Conservation (phyloP, 2,888 invertebrate genomes). For the Parnassius smintheus region DNA sequence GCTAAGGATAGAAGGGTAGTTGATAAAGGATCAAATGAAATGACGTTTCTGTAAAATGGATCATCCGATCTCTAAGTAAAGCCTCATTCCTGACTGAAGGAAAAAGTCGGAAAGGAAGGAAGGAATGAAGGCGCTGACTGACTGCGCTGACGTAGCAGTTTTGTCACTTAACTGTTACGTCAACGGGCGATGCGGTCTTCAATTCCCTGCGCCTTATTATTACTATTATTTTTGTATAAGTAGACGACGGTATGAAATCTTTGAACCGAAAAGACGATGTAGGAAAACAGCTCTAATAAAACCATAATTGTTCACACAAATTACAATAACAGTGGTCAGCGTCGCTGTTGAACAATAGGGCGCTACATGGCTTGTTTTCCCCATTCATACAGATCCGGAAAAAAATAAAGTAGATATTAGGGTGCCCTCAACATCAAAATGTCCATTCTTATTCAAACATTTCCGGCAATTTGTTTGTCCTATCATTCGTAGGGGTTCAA, state of each 20-base stretch:
- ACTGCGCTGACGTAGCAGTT: no score
- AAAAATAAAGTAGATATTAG: slow-evolving; percentile 78
- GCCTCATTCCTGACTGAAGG: no score
- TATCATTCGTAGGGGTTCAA: slow-evolving; percentile 58
- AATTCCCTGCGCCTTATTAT: no score
- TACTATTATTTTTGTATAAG: no score
- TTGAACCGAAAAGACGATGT: slow-evolving; percentile 42
- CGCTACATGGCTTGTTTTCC: slow-evolving; percentile 65
- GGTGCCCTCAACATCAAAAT: slow-evolving; percentile 61
- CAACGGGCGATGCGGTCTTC: no score
- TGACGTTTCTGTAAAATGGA: no score
- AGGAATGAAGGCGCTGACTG: no score
- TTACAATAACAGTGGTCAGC: slow-evolving; percentile 65
- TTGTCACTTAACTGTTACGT: no score
- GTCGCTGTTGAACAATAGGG: slow-evolving; percentile 57
- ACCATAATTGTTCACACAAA: slow-evolving; percentile 69
- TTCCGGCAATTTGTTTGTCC: slow-evolving; percentile 77
- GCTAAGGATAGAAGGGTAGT: no score
- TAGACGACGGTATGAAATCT: slow-evolving; percentile 32
- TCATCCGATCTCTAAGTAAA: no score
- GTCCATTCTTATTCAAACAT: slow-evolving; percentile 79
- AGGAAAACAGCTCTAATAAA: slow-evolving; percentile 58
- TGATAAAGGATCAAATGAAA: no score
- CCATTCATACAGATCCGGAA: slow-evolving; percentile 75
- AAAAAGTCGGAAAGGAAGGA: no score